Evolutionary conservation across 2,797 vertebrate genomes (phyloP).

Genomic region (Anguilla marmorata): DNA sequence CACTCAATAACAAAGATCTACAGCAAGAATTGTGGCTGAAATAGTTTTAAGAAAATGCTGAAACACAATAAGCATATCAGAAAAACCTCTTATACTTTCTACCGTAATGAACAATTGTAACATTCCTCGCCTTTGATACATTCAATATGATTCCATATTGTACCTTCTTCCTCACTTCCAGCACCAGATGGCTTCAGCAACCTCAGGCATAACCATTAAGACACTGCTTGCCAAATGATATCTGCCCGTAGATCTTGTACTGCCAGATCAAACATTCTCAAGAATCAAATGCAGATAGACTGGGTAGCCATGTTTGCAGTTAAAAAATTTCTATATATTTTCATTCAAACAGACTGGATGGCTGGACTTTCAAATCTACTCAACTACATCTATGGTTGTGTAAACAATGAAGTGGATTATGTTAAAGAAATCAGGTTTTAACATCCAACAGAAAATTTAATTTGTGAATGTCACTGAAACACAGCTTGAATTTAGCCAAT

Average conservation of each 20-base stretch:
- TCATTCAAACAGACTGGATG: neutral
- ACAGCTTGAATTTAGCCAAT: constrained; percentile 18
- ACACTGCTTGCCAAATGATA: neutral
- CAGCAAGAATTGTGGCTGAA: neutral
- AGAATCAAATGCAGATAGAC: neutral
- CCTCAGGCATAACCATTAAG: constrained; percentile 6
- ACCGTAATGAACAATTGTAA: neutral
- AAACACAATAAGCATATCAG: neutral
- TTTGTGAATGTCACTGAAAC: neutral
- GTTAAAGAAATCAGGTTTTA: neutral
- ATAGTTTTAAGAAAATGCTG: neutral
- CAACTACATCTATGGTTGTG: neutral
- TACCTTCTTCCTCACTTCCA: neutral
- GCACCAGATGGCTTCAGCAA: constrained; percentile 1
- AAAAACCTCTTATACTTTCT: neutral
- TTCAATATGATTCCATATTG: neutral
- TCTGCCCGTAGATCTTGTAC: neutral
- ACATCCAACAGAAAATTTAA: neutral
- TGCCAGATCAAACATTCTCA: neutral
- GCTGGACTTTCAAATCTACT: neutral
- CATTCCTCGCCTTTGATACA: neutral
- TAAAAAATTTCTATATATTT: neutral
- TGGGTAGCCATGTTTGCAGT: neutral
- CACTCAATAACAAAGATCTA: neutral
- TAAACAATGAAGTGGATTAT: neutral